Base-by-base conservation (phyloP, 2,113 vertebrate species). In the Sitta europaea region DNA sequence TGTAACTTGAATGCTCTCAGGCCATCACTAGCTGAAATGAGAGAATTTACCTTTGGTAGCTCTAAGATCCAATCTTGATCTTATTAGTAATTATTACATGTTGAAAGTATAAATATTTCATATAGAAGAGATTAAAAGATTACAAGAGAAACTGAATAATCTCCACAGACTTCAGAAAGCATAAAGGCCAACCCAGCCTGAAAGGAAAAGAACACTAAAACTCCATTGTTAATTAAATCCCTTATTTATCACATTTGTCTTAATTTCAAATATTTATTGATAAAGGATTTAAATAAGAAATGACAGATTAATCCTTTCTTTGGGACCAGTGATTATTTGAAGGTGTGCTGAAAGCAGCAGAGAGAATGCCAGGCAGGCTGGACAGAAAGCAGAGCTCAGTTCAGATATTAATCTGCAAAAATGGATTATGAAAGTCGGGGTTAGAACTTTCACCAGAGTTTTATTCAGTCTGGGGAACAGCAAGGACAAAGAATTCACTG, bases 21-120 rank as follows among this genome's bases (percentile, higher is more conserved):
- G 43, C n/a, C 45, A 10, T 70, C 57, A 28, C 29, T 3, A 2
- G 25, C 47, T 95, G 48, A 91, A 97, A 97, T 80, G 21, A 94
- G 94, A 82, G 57, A 79, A 73, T 82, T 84, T 92, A 89, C 50
- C 43, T 68, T 31, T 54, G 74, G 42, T 80, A 90, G 42, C 50
- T 78, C 29, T 62, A 66, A 92, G 36, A 53, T 88, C 53, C 68
- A 76, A 35, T 86, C 61, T 95, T 70, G 54, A 85, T 93, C 83
- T 92, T 95, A 72, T 67, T 88, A 48, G 42, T 92, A 53, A 70
- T 94, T 97, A 94, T 95, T 96, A 91, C 73, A 93, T 88, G 65
- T 77, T 96, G 65, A 71, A 95, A 92, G 58, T 94, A 96, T 96
- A 96, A 97, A 94, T 94, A 92, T 96, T 97, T 97, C 88, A 96